Evolutionary conservation across 2,888 invertebrate species (phyloP).

Genomic region (Hirudinaria manillensis): DNA sequence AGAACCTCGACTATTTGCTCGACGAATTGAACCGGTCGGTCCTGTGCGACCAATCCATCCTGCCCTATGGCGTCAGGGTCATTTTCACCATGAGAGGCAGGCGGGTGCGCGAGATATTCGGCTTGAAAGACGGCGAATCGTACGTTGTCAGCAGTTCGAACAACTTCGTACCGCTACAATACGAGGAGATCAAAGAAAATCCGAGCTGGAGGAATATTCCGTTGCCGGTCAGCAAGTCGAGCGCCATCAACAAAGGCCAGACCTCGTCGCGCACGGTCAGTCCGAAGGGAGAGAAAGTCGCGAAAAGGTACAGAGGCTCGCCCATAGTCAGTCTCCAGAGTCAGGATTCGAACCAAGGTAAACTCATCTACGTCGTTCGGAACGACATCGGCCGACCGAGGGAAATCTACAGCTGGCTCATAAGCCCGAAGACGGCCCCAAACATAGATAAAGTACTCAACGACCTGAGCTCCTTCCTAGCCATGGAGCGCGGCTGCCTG

Average conservation of each 20-base stretch:
- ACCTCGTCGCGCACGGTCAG: not conserved
- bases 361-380: slow-evolving; percentile 11
- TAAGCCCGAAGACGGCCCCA: not conserved
- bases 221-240: not conserved
- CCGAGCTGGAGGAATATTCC: slow-evolving; percentile 11
- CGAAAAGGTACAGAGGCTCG: not conserved
- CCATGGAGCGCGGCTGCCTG: not conserved
- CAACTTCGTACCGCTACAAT: slow-evolving; percentile 6
- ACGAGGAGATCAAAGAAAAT: not conserved
- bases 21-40: slow-evolving; percentile 13
- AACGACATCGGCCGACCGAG: slow-evolving; percentile 20
- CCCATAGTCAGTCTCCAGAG: not conserved
- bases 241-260: too few species aligned
- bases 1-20: slow-evolving; percentile 10
- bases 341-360: not conserved
- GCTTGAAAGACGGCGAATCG: slow-evolving; percentile 12
- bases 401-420: slow-evolving; percentile 21
- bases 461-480: not conserved
- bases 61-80: slow-evolving; percentile 21
- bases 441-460: slow-evolving; percentile 6
- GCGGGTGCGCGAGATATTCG: not conserved
- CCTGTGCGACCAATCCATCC: not conserved
- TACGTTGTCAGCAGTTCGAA: slow-evolving; percentile 27
- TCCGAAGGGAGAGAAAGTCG: not conserved
- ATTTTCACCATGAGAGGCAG: slow-evolving; percentile 13